Base-by-base conservation (phyloP, 2,888 invertebrate species). In the Spilosoma lubricipeda region DNA sequence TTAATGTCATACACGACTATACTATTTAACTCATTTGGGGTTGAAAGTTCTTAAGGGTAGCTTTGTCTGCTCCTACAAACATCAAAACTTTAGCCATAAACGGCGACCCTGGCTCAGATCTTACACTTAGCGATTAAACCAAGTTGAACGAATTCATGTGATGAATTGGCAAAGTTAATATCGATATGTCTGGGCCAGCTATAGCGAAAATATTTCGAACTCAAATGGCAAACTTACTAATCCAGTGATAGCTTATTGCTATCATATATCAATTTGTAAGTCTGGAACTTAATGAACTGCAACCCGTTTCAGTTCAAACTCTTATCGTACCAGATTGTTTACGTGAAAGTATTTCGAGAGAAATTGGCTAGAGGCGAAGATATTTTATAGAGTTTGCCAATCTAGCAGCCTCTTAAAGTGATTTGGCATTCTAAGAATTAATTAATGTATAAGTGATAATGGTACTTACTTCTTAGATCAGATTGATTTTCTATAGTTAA, bases 21-120 rank as follows among this genome's bases (percentile, higher is more conserved):
- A 89, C 88, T 90, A 88, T 88, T 89, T 88, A 86, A 79, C 77
- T 80, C 82, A 77, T 80, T 80, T 72, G 56, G 71, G 81, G 77
- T 67, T 70, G 67, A 81, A 88, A 81, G 85, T 82, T 85, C 85
- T 86, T 89, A 86, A 87, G 87, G 86, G 89, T 85, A 83, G 74
- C 88, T 87, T 90, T 89, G 90, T 89, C 86, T 86, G 85, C 77
- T 85, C 82, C 83, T 82, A 86, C 88, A 89, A 91, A 92, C 88
- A 88, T 78, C 83, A 77, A 81, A 93, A 93, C 89, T 93, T 93
- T 88, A 80, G 81, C 84, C 90, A 89, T 93, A 92, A 93, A 89
- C 83, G 87, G 73, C 77, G 83, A 81, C 82, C 89, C 87, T 88
- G 87, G 85, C 79, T 85, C 74, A 86, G 88, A 88, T 87, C 84